Evolutionary conservation across 2,888 invertebrate species (phyloP).

Genomic region (Muschampia plurimacula): DNA sequence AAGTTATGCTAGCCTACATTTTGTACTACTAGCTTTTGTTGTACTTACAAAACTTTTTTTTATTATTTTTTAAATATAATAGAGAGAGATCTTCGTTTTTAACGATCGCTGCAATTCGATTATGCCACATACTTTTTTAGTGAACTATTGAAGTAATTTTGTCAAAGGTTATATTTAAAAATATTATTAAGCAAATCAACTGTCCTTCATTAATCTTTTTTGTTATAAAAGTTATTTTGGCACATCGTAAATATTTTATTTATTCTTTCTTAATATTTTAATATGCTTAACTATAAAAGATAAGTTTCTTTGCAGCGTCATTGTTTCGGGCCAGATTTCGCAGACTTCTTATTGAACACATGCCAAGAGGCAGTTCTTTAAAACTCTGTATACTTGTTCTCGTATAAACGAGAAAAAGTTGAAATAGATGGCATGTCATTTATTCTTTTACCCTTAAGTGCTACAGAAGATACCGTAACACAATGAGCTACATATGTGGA

Average conservation of each 20-base stretch:
- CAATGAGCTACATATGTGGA: not conserved
- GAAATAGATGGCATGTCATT: constrained; percentile 14
- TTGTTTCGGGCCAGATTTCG: not conserved
- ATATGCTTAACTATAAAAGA: not conserved
- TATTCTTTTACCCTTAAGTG: not conserved
- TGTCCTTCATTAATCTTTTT: not conserved
- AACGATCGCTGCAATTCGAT: no score
- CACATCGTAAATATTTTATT: not conserved
- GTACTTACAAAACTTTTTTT: no score
- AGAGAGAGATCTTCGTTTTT: no score
- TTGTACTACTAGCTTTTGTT: no score
- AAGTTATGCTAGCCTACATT: no score
- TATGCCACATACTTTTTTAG: no score
- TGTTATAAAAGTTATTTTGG: not conserved
- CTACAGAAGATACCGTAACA: not conserved
- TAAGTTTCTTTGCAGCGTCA: constrained; percentile 2
- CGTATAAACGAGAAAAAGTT: constrained; percentile 19
- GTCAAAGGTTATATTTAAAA: no score
- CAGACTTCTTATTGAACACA: constrained; percentile 1
- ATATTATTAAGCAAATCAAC: no score
- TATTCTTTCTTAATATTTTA: not conserved
- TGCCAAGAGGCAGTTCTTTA: not conserved
- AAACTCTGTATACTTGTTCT: not conserved
- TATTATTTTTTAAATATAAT: no score
- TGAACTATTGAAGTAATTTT: no score